A percentile compares a stretch with the other conserved stretches of the same genome.
These are phyloP conservation scores for Sinohyriopsis cumingii DNA, from an alignment of 2,888 invertebrate species.

Conservation along the genomic window DNA sequence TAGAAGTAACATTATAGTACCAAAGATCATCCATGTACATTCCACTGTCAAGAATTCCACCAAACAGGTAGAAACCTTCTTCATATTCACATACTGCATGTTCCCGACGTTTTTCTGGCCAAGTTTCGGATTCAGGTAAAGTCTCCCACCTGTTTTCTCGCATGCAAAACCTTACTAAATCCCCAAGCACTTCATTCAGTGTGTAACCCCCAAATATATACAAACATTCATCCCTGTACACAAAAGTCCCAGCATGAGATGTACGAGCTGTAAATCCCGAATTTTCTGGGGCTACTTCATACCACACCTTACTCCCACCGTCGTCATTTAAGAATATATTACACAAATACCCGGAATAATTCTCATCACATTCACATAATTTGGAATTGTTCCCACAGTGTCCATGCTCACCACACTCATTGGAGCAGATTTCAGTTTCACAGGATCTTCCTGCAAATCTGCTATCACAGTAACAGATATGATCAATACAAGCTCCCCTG, in stretches of 20 bases:
- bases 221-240: conserved; percentile 85
- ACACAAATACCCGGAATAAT: conserved; percentile 70
- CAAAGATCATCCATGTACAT: conserved; percentile 89
- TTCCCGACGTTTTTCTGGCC: conserved; percentile 86
- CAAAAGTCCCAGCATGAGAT: conserved; percentile 90
- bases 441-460: conserved; percentile 91
- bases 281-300: conserved; percentile 75
- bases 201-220: conserved; percentile 96
- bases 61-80: conserved; percentile 78
- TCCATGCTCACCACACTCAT: conserved; percentile 80
- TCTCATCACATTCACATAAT: conserved; percentile 68
- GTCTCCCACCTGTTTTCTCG: conserved; percentile 69
- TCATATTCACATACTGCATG: conserved; percentile 80
- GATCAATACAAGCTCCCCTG: conserved; percentile 78
- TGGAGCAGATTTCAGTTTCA: conserved; percentile 86
- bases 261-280: conserved; percentile 79
- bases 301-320: conserved; percentile 82
- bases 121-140: conserved; percentile 38
- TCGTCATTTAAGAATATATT: conserved; percentile 59
- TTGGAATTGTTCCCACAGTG: conserved; percentile 50
- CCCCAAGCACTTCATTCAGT: conserved; percentile 86
- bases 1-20: conserved; percentile 73
- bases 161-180: conserved; percentile 83
- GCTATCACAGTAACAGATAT: conserved; percentile 87
- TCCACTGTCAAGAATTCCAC: conserved; percentile 89